Evolutionary conservation across 1,140 invertebrate species (phyloP).

Genomic region (Drosophila varians): DNA sequence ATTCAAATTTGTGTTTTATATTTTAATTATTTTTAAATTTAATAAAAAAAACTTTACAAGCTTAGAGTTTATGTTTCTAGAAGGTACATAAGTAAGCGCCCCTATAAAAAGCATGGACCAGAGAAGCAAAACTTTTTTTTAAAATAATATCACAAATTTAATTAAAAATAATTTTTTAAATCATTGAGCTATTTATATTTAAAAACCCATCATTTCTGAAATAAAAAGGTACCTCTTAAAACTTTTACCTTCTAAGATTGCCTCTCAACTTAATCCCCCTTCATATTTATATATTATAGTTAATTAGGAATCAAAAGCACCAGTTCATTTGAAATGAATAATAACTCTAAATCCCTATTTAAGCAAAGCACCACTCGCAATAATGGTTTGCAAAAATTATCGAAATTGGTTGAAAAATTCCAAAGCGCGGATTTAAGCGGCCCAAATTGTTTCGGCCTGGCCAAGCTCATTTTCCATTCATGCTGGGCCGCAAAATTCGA

Average conservation of each 20-base stretch:
- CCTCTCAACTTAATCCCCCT: no score
- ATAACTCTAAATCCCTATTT: neutral
- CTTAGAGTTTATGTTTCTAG: no score
- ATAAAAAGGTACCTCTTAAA: no score
- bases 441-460: neutral
- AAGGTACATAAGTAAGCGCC: no score
- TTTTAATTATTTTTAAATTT: neutral
- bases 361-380: neutral
- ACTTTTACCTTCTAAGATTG: no score
- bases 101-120: no score
- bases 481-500: constrained; percentile 3
- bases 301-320: neutral
- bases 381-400: neutral
- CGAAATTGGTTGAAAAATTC: neutral
- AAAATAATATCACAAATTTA: no score
- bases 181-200: no score
- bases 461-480: neutral
- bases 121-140: no score
- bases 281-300: neutral
- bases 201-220: no score
- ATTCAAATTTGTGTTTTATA: neutral
- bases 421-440: neutral
- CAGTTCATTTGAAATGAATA: neutral
- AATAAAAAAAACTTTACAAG: no score
- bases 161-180: no score